Evolutionary conservation across 2,113 vertebrate genomes (phyloP), one percentile per base, ranked within the genome.

Genomic region (Oostethus manadensis): DNA sequence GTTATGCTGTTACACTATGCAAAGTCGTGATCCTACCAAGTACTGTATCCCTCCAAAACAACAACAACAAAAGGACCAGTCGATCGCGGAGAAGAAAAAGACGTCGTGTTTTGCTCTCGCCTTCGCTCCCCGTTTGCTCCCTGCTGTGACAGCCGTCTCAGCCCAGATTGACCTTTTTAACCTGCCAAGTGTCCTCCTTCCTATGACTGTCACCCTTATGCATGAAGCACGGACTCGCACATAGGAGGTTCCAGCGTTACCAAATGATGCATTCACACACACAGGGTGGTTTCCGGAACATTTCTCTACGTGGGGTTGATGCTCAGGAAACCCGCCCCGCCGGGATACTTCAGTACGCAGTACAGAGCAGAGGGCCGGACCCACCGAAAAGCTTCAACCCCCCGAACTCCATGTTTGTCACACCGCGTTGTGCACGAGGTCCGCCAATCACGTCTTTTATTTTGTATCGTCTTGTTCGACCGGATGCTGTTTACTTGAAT

Each of bases 301-400:
- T 45, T 20, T 9, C 0, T 49, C 11, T 60, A 13, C 38, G 13
- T 42, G 38, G 38, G 13, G 16, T 17, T 44, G 49, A 70, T 65
- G 64, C 55, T 18, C 22, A 3, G 58, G 62, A 70, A 80, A 67
- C 76, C 55, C 65, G 64, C 76, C 69, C 83, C 77, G 4, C 74
- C 64, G 44, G 66, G 38, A 66, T 70, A 74, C 85, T 81, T 89
- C 89, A 91, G 86, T 88, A 86, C 85, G 56, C 90, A 87, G 82
- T 90, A 79, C 86, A 92, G 90, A 86, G 73, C 65, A 51, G 62
- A 82, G 89, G 91, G 89, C 88, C 80, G 91, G 92, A 87, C 91
- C 91, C 92, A 74, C 69, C 77, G 15, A 71, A n/a, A n/a, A 84
- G 77, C 69, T 21, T 33, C 4, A 33, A 33, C 59, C 76, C 63